Evolutionary conservation across 2,113 vertebrate species (phyloP), one percentile per base, ranked within the genome.

Genomic region (Hemiprocne comata): DNA sequence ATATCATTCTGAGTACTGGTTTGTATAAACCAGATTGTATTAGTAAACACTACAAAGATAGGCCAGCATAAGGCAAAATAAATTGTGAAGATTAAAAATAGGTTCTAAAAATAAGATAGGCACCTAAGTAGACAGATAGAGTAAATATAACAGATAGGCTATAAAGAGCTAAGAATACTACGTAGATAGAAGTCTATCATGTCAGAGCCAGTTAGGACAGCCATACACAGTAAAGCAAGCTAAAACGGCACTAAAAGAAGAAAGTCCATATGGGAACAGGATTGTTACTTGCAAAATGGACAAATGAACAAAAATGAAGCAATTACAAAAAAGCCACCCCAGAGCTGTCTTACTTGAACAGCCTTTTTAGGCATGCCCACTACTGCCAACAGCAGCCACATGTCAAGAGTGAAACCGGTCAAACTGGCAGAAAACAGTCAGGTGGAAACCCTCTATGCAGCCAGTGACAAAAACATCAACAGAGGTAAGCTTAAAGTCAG

Each of bases 101-200:
- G 6, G 6, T 33, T 58, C 38, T 76, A 48, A 80, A 86, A 89
- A 26, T 5, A 69, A 84, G 13, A n/a, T 2, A 53, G 33, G 5
- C 38, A 51, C 15, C 48, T 81, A 65, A 51, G 69, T 13, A 71
- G 21, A 40, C 8, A 85, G 36, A 34, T 28, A 40, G 34, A 19
- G 24, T 72, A 33, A 23, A 31, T 11, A 60, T 33, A 54, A 53
- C 9, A 86, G 20, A 34, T 24, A 53, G 53, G 9, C 13, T 69
- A 29, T 34, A 33, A 54, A 75, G 38, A 18, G 48, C 53, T 75
- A 75, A 90, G 48, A 38, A 2, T 10, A 76, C 25, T 50, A 19
- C 0, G 15, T 8, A 71, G 51, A 74, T 36, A 2, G 1, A 26
- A 40, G 24, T 44, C 20, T 67, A 4, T 33, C 13, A 28, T 1